Base-by-base conservation (phyloP, 2,888 invertebrate genomes). In the Oligia fasciuncula region DNA sequence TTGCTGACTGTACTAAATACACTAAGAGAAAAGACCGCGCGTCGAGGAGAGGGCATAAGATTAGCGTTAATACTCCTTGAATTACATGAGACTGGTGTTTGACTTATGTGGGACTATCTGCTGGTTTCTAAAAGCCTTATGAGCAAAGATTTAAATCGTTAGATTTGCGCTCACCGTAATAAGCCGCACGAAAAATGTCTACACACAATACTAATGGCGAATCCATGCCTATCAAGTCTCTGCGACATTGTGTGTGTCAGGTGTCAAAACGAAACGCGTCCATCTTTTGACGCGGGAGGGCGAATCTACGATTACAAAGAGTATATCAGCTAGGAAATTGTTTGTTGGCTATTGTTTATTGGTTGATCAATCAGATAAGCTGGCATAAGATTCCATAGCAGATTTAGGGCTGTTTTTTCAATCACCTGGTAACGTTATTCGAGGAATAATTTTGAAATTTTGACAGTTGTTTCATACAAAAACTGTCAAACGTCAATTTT, bases 11-110 rank as follows among this genome's bases (percentile, higher is more conserved):
- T 88, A 97, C 97, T 43, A 94, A 96, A 68, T 97, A 97, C 71
- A 94, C 94, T 29, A 97, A 97, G 81, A 95, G 94, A n/a, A 97
- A 97, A 85, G 96, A 97, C 54, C 96, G 96, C 79, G 94, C 95
- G 69, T 96, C 94, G 23, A 90, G 96, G 62, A 97, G 96, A 82
- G 97, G 97, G 14, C 96, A 97, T 85, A 97, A 97, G 88, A 97
- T 97, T 79, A 97, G 97, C 83, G 97, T 97, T 9, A 98, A 98
- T 89, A 97, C 97, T 85, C 98, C 98, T 73, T 98, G 92, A 96
- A 62, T 43, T 23, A 13, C 0, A 54, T 46, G 43, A 79, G 40
- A 54, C 51, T 79, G 51, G 66, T 70, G 51, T 40, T 63, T 62
- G 54, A 79, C 29, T 84, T 54, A n/a, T n/a, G 4, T 71, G 66